Percentiles rank a stretch among this genome's conserved stretches.
These are phyloP conservation scores for Pseudolaguvia tuberculata DNA, from an alignment of 2,113 vertebrate species.

Conservation along the genomic window DNA sequence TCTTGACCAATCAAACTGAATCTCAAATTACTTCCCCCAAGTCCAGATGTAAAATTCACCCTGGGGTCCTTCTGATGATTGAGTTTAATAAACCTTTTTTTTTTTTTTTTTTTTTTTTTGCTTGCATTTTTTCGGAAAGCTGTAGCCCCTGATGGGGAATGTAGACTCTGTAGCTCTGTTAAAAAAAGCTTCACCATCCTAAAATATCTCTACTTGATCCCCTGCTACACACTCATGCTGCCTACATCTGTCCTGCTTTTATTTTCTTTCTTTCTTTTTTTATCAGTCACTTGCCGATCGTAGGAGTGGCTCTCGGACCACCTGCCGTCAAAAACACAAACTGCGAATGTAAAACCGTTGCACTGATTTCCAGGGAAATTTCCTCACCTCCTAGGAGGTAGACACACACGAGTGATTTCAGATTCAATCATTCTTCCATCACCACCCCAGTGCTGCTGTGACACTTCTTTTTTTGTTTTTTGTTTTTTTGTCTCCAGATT, in stretches of 20 bases:
- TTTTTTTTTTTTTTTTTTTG: not conserved
- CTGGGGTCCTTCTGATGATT: not conserved
- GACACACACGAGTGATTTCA: not conserved
- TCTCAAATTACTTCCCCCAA: not conserved
- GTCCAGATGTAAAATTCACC: not conserved
- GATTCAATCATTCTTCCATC: constrained; percentile 25
- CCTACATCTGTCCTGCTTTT: no score
- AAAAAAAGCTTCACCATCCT: not conserved
- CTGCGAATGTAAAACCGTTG: not conserved
- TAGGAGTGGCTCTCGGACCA: not conserved
- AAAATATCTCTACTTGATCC: not conserved
- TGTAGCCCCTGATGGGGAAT: not conserved
- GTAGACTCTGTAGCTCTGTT: not conserved
- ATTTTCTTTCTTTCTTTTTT: not conserved
- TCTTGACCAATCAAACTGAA: not conserved
- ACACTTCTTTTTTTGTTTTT: no score
- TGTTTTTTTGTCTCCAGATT: no score
- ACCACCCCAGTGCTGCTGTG: not conserved
- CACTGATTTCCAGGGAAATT: not conserved
- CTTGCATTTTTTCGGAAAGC: not conserved
- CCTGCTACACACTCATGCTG: not conserved
- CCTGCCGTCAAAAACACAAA: not conserved
- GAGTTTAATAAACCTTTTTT: not conserved
- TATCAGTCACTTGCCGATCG: not conserved
- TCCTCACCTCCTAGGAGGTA: not conserved